Conservation (phyloP, 2,797 vertebrate species). For the Pangasius macronema region DNA sequence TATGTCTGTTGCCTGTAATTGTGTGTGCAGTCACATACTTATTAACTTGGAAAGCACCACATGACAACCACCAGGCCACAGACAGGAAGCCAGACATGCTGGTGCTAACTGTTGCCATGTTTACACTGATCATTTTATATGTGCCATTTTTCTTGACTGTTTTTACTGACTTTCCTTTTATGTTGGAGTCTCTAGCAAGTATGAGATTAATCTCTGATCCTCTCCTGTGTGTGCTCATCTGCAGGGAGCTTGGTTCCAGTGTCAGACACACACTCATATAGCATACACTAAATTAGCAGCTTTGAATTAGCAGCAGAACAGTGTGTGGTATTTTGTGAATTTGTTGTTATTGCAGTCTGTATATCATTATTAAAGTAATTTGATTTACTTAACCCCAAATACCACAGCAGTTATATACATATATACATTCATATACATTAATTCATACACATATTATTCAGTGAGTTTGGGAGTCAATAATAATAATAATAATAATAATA, state of each 20-base stretch:
- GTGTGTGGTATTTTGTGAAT: background rate
- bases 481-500: no score
- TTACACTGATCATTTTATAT: slow-evolving; percentile 4
- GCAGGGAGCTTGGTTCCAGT: background rate
- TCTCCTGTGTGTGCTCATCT: slow-evolving; percentile 1
- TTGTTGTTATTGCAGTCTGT: background rate
- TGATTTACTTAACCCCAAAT: background rate
- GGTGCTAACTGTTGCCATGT: background rate
- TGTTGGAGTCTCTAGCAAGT: background rate
- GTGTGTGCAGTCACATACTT: background rate
- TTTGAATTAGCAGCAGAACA: background rate
- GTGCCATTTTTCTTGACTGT: background rate
- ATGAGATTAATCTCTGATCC: slow-evolving; percentile 10
- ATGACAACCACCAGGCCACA: background rate
- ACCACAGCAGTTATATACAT: background rate
- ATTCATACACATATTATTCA: no score
- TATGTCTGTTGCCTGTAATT: background rate
- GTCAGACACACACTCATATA: no score
- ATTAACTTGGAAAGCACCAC: background rate
- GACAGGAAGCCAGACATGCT: background rate
- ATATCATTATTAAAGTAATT: background rate
- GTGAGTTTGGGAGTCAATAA: no score
- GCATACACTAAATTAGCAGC: background rate
- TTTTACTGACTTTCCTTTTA: background rate
- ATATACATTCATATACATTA: no score